Evolutionary conservation across 2,797 vertebrate species (phyloP).

Genomic region (Cheracebus regulus): DNA sequence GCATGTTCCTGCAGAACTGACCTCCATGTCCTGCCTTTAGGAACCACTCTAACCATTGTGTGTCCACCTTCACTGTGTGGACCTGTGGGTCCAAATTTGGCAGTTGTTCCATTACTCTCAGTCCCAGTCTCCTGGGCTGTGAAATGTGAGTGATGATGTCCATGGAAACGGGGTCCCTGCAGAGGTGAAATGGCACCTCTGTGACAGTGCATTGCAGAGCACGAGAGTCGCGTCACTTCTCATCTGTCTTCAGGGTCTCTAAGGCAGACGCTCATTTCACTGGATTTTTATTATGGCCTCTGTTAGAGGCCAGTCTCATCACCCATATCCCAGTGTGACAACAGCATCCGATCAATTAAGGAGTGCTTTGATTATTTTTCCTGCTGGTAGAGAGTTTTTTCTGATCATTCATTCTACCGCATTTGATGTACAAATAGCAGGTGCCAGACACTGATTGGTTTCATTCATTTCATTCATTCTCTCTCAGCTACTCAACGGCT

Average conservation of each 20-base stretch:
- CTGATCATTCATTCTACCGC: not conserved
- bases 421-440: not conserved
- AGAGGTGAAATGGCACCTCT: not conserved
- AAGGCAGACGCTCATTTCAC: not conserved
- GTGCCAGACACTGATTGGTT: not conserved
- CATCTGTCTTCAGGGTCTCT: not conserved
- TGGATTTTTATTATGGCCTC: not conserved
- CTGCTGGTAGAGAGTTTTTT: not conserved
- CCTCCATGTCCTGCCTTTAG: not conserved
- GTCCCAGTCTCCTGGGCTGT: not conserved
- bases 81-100: not conserved
- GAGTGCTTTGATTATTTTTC: not conserved
- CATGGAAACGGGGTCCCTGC: not conserved
- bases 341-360: not conserved
- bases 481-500: not conserved
- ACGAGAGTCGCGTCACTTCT: not conserved
- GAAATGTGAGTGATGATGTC: not conserved
- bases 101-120: not conserved
- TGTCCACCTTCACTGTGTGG: not conserved
- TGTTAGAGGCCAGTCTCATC: not conserved
- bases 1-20: not conserved
- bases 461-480: not conserved
- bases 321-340: not conserved
- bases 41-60: not conserved
- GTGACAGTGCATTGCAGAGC: not conserved